Conservation (phyloP, 2,888 invertebrate genomes). For the Aproaerema taeniolella region DNA sequence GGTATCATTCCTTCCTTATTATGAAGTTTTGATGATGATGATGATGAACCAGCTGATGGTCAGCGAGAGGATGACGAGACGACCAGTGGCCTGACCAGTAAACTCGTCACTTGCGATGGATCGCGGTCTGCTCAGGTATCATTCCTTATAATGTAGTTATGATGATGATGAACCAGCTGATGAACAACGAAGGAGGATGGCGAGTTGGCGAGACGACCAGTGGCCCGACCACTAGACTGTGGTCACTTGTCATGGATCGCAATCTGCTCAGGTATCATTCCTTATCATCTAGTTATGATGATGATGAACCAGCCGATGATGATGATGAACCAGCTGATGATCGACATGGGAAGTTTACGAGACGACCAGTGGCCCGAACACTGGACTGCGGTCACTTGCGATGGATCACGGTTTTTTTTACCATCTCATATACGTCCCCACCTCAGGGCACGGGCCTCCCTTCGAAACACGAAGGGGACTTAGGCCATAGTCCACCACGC, state of each 20-base stretch:
- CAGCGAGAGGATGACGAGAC: conserved; percentile 94
- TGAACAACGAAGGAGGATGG: conserved; percentile 98
- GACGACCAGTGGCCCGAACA: conserved; percentile 98
- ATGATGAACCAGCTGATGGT: conserved; percentile 99
- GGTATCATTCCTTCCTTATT: too few species aligned
- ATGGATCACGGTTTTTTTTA: conserved; percentile 95
- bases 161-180: conserved; percentile 99
- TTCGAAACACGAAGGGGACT: too few species aligned
- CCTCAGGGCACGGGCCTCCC: too few species aligned
- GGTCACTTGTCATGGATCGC: conserved; percentile 94
- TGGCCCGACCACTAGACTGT: conserved; percentile 99
- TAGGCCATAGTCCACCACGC: too few species aligned
- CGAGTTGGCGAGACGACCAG: conserved; percentile 91
- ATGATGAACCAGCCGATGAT: too few species aligned
- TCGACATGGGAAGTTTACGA: conserved; percentile 94
- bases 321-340: conserved; percentile 99
- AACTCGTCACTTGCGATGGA: conserved; percentile 97
- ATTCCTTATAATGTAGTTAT: too few species aligned
- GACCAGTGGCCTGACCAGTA: conserved; percentile 98
- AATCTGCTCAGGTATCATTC: conserved; percentile 90
- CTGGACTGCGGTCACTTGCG: conserved; percentile 98
- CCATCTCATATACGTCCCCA: too few species aligned
- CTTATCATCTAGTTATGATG: too few species aligned
- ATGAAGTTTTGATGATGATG: too few species aligned
- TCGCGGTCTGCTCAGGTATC: conserved; percentile 91